phyloP scores from a whole-genome alignment of 1,140 invertebrate species.

The Myzus persicae region DNA sequence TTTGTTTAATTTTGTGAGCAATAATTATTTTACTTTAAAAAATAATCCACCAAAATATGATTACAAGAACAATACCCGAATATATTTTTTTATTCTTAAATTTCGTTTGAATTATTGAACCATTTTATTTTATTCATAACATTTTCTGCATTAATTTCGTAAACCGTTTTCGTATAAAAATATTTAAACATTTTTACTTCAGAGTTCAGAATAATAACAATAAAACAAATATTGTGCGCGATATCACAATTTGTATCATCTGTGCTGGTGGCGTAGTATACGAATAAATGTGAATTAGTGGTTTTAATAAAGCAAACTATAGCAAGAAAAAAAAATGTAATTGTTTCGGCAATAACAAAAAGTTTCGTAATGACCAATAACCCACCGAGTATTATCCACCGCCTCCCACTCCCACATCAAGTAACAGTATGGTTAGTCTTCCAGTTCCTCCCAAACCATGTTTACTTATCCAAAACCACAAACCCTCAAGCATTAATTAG shows the following conservation, averaged over 20 bases:
- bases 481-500: constrained; percentile 50
- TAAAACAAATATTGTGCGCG: not conserved
- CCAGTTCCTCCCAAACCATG: constrained; percentile 45
- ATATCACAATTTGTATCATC: not conserved
- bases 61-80: not conserved
- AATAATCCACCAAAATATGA: not conserved
- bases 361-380: constrained; percentile 36
- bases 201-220: not conserved
- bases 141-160: not conserved
- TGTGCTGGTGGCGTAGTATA: not conserved
- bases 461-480: constrained; percentile 11
- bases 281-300: constrained; percentile 17
- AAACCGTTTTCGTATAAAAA: not conserved
- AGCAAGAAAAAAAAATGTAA: not conserved
- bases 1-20: not conserved
- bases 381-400: not conserved
- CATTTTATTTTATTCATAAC: not conserved
- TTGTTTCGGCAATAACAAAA: constrained; percentile 42
- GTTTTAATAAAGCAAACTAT: constrained; percentile 7
- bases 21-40: not conserved
- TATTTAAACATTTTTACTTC: not conserved
- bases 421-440: not conserved
- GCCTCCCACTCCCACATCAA: no score
- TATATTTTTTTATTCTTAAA: not conserved
- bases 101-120: not conserved